Evolutionary conservation across 2,888 invertebrate genomes (phyloP), one percentile per base, ranked within the genome.

Genomic region (Ochlodes sylvanus): DNA sequence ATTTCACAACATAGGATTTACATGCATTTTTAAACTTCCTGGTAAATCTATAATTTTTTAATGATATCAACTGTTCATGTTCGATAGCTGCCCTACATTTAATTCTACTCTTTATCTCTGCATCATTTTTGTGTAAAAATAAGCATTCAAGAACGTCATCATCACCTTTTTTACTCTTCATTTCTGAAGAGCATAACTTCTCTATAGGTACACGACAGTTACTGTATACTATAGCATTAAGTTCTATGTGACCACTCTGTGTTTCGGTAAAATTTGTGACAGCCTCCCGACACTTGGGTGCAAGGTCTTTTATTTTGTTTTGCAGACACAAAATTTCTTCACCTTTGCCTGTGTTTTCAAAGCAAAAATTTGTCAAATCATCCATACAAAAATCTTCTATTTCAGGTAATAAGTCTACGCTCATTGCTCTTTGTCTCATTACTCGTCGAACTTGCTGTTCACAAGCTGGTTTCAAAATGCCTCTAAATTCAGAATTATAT

Each of bases 21-120:
- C 99, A 99, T 0, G 98, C 97, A 85, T 98, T 96, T 89, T 99
- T 98, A 86, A 99, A 99, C 86, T 98, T 98, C 79, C 96, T 97
- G 0, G 97, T 98, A 84, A 99, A 99, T 78, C 96, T 96, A 87
- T 98, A 98, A 89, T 98, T 98, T 86, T 98, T 98, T 73, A 99
- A 86, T 2, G 98, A 97, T 71, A 99, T 97, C 70, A 99, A 94
- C 89, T 99, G 99, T 83, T 99, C 98, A 92, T 99, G 99, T 89
- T 99, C 99, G 61, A 99, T 97, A 70, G 98, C 98, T 44, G 97
- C 97, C 72, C 97, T 95, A 87, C 99, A 99, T 86, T 98, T 98
- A 0, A 92, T 77, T 82, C 97, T 96, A 17, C 95, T 94, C 78
- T 96, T 95, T 79, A 98, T 95, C 79, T 97, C 95, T 6, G 96